These are phyloP conservation scores for Eupristina koningsbergeri DNA, from an alignment of 1,140 invertebrate genomes.

Conservation along the genomic window DNA sequence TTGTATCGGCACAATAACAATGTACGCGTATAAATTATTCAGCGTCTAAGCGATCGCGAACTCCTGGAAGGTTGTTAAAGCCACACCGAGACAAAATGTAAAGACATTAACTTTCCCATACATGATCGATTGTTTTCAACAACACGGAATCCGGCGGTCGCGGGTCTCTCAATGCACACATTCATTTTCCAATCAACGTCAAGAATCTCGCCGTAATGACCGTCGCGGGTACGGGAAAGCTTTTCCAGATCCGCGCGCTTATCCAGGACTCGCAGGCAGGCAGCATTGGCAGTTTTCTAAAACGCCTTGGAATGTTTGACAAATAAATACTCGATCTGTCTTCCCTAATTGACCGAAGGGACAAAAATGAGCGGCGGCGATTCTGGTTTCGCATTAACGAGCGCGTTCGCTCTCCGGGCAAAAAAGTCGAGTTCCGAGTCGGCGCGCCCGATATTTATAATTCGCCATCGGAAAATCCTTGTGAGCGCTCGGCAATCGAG, in stretches of 20 bases:
- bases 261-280: conserved; percentile 4
- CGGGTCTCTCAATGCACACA: not conserved
- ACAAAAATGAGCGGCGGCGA: conserved; percentile 42
- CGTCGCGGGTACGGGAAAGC: conserved; percentile 6
- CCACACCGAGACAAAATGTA: not conserved
- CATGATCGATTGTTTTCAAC: conserved; percentile 30
- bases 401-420: conserved; percentile 2
- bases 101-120: conserved; percentile 23
- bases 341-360: conserved; percentile 50
- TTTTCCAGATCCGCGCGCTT: conserved; percentile 14
- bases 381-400: conserved; percentile 49
- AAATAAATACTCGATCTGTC: conserved; percentile 48
- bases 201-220: conserved; percentile 18
- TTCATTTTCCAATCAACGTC: conserved; percentile 35
- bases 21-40: conserved; percentile 15
- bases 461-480: conserved; percentile 42
- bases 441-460: conserved; percentile 17
- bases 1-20: not conserved
- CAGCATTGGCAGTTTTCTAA: conserved; percentile 38
- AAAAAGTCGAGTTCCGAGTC: conserved; percentile 18
- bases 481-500: not conserved
- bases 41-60: not conserved
- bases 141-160: not conserved
- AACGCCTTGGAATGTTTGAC: conserved; percentile 45
- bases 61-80: not conserved